These are phyloP conservation scores for Ectemnius continuus DNA, from an alignment of 2,888 invertebrate genomes.

Conservation along the genomic window DNA sequence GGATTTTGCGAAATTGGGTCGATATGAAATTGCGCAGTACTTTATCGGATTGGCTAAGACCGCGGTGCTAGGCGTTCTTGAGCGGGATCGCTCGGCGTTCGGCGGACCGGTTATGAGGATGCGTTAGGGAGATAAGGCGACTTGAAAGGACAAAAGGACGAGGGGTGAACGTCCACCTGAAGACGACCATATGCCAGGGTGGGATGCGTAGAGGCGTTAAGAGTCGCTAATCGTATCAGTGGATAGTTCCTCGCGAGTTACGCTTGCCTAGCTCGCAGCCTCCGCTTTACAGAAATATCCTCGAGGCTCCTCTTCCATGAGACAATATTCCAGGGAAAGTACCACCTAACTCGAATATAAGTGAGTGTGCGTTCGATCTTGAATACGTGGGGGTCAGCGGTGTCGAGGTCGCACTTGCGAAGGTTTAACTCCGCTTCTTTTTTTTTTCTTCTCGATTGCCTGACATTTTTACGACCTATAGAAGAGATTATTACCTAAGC, in stretches of 20 bases:
- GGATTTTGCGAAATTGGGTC: background rate
- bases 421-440: no score
- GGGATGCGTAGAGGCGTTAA: slow-evolving; percentile 35
- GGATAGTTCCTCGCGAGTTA: slow-evolving; percentile 24
- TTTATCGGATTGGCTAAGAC: slow-evolving; percentile 39
- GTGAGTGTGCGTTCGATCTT: background rate
- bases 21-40: slow-evolving; percentile 16
- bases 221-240: slow-evolving; percentile 47
- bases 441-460: no score
- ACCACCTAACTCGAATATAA: no score
- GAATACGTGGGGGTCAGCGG: background rate
- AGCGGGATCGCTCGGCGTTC: slow-evolving; percentile 30
- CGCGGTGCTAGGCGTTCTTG: slow-evolving; percentile 33
- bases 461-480: no score
- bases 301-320: background rate
- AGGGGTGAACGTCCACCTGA: slow-evolving; percentile 45
- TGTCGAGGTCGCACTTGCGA: no score
- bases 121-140: slow-evolving; percentile 46
- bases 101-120: slow-evolving; percentile 52
- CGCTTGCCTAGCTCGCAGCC: background rate
- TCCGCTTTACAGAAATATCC: background rate
- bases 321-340: no score
- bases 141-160: slow-evolving; percentile 48
- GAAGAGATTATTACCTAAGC: no score
- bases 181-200: slow-evolving; percentile 37